Base-by-base conservation (phyloP, 2,888 invertebrate species). In the Lydus trimaculatus region DNA sequence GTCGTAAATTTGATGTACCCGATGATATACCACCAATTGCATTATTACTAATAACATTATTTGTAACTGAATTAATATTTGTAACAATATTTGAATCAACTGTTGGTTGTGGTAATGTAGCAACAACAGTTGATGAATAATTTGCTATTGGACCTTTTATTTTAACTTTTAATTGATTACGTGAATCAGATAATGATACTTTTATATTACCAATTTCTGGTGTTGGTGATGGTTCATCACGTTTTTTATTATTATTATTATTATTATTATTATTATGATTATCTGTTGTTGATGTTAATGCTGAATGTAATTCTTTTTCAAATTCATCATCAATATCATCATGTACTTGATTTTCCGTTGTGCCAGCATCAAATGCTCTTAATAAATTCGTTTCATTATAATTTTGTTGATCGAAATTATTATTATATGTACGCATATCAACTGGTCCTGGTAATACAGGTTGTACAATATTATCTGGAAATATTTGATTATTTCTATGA, bases 141-240 rank as follows among this genome's bases (percentile, higher is more conserved):
- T 92, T 94, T 78, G 95, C 94, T 70, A 94, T 88, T 0, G 96
- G 96, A 3, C 95, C 96, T 83, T 96, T 96, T 72, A 96, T 96
- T 85, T 96, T 96, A 0, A 96, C 91, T 83, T 96, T 96, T 5
- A 96, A 86, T 81, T 95, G 95, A 84, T 95, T 95, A 33, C 95
- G 88, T 0, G 94, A 92, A 84, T 95, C 94, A 0, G 91, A 91
- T 0, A 94, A 85, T 1, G 93, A 92, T 0, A 92, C 92, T 81
- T 94, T 94, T 3, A 91, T 91, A 67, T 87, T 87, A 1, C 84
- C 81, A 1, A 86, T 84, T 69, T 85, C 86, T 25, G 86, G 84
- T 6, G 86, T 86, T 23, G n/a, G n/a, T n/a, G 86, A 84, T 17
- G 86, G 85, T 7, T 84, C 84, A 64, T 86, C 86, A 58, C 86